Conservation (phyloP, 2,113 vertebrate species). For the Rhynchomys soricoides region DNA sequence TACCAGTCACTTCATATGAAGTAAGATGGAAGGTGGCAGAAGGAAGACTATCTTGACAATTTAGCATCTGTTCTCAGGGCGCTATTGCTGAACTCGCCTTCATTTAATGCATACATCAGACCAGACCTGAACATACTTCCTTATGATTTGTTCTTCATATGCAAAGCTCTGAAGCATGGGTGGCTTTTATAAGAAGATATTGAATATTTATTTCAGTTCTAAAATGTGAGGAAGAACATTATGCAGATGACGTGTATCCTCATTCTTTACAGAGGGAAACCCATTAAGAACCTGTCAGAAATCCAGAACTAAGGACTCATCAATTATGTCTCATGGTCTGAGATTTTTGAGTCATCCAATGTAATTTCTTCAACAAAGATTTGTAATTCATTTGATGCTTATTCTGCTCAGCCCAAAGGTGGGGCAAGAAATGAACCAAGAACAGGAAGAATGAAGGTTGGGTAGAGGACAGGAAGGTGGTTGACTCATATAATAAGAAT, state of each 20-base stretch:
- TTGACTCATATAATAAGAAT: not conserved
- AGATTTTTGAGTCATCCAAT: not conserved
- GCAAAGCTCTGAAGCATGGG: not conserved
- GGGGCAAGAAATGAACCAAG: not conserved
- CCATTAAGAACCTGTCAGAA: not conserved
- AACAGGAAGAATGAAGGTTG: accelerated
- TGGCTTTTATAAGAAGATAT: not conserved
- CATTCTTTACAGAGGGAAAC: conserved; percentile 21
- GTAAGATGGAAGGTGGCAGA: not conserved
- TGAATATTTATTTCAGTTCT: conserved; percentile 55
- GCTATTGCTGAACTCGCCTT: not conserved
- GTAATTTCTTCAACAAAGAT: conserved; percentile 26
- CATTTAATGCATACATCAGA: not conserved
- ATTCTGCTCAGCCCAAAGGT: not conserved
- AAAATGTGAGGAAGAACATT: conserved; percentile 45
- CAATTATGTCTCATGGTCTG: not conserved
- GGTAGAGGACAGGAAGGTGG: accelerated
- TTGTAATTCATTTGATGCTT: not conserved
- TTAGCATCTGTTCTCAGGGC: not conserved
- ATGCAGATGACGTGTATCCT: conserved; percentile 20
- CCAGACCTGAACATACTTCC: not conserved
- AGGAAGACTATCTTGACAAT: not conserved
- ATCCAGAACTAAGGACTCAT: not conserved
- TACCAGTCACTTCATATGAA: not conserved
- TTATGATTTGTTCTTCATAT: conserved; percentile 37